A percentile compares a stretch with the other conserved stretches of the same genome.
phyloP scores from a whole-genome alignment of 2,888 invertebrate species.

The Andrena trimmerana region DNA sequence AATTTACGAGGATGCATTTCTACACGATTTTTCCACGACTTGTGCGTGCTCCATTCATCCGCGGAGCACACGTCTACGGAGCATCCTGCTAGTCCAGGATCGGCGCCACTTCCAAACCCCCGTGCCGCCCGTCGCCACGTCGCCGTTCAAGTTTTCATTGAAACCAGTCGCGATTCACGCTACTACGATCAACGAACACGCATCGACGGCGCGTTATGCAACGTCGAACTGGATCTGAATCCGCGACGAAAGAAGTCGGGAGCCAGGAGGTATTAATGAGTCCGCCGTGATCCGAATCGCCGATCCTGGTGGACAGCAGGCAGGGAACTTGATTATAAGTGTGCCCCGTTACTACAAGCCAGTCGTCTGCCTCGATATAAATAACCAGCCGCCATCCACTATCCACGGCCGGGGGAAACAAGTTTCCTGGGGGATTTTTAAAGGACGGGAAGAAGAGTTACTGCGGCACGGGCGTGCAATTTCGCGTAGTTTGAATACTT shows the following conservation, averaged over 20 bases:
- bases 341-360: conserved; percentile 25
- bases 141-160: neutral
- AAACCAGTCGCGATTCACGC: neutral
- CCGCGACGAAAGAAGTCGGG: neutral
- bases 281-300: conserved; percentile 9
- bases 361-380: conserved; percentile 13
- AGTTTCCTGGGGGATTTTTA: conserved; percentile 19
- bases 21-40: no score
- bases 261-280: conserved; percentile 25
- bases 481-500: conserved; percentile 27
- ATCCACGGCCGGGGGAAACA: neutral
- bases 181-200: conserved; percentile 9
- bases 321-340: conserved; percentile 33
- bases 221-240: conserved; percentile 12
- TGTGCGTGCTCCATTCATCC: no score
- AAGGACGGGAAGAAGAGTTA: conserved; percentile 7
- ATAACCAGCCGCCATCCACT: neutral
- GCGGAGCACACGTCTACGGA: neutral
- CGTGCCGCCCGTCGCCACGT: neutral
- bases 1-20: no score
- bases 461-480: conserved; percentile 8
- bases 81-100: neutral
- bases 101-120: neutral
- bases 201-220: conserved; percentile 18
- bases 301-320: neutral